Base-by-base conservation (phyloP, 2,797 vertebrate genomes). In the Luscinia luscinia region DNA sequence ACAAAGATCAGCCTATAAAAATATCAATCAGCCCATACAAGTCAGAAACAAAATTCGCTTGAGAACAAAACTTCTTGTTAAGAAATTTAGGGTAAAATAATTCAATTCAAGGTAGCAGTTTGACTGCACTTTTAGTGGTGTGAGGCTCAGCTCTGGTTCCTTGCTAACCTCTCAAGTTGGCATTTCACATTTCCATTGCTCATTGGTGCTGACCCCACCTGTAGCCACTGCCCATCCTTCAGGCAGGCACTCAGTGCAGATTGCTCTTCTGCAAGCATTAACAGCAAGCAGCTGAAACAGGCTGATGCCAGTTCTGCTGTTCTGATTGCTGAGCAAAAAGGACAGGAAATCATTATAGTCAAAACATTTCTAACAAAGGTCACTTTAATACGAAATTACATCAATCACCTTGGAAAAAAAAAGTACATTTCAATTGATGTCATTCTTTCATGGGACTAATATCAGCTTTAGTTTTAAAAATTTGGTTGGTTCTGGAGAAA, bases 331-430 rank as follows among this genome's bases (percentile, higher is more conserved):
- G 98, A 99, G 96, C 97, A 97, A 97, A 98, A 98, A 97, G 97
- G 99, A 99, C 98, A 99, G 98, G 98, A 99, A 99, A 99, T 99
- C 99, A 98, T 99, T 99, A 98, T 94, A 98, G 95, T 98, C 97
- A 98, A 98, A 99, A 98, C 98, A 98, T 97, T 98, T 98, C 97
- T 97, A 97, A 98, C 97, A 98, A 99, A 99, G 98, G 98, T 99
- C 99, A 98, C 98, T 98, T 98, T 98, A 98, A 99, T 98, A 97
- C 95, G 95, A 98, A 98, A 99, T 99, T 96, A 98, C 98, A 99
- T 99, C 98, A 99, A 98, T 99, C 98, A 98, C 97, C 97, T 98
- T 98, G 97, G 97, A 95, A 97, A 98, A 85, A 98, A 98, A 97
- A 98, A 97, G 96, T 94, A 97, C 93, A 87, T 97, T 97, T 97